Evolutionary conservation across 2,113 vertebrate species (phyloP).

Genomic region (Cheirogaleus medius): DNA sequence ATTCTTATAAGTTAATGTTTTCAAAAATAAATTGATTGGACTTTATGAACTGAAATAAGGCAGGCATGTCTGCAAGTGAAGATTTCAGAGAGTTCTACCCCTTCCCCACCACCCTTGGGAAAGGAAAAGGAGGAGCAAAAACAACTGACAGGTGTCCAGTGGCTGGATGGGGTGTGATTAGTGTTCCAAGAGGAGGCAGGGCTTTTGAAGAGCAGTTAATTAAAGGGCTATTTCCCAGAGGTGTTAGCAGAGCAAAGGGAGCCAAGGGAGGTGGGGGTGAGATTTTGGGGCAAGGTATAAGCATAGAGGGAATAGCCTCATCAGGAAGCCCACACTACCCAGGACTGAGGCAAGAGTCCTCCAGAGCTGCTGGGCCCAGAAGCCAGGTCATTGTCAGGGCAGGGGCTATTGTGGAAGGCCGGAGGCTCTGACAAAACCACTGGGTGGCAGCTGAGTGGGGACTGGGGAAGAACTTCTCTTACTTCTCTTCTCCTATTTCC

Average conservation of each 20-base stretch:
- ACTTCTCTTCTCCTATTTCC: too few species aligned
- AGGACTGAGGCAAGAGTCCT: neutral
- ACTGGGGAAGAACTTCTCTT: neutral
- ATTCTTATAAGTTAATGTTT: neutral
- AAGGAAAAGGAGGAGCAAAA: neutral
- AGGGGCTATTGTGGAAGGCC: neutral
- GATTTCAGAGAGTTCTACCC: neutral
- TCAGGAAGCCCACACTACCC: neutral
- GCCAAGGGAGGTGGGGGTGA: neutral
- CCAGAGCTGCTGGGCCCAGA: too few species aligned
- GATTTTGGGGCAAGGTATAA: neutral
- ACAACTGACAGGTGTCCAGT: neutral
- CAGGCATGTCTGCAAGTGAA: neutral
- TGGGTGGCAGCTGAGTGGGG: neutral
- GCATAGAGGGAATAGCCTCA: neutral
- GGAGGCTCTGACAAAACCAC: neutral
- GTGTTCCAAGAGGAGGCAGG: neutral
- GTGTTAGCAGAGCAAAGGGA: neutral
- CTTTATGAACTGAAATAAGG: neutral
- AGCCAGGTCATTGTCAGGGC: rapidly evolving
- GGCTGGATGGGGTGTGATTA: neutral
- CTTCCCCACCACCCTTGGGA: neutral
- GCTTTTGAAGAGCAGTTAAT: neutral
- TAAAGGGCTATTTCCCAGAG: neutral
- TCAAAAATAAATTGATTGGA: neutral